phyloP scores from a whole-genome alignment of 1,140 invertebrate species.

The Aphaenogaster rudis region DNA sequence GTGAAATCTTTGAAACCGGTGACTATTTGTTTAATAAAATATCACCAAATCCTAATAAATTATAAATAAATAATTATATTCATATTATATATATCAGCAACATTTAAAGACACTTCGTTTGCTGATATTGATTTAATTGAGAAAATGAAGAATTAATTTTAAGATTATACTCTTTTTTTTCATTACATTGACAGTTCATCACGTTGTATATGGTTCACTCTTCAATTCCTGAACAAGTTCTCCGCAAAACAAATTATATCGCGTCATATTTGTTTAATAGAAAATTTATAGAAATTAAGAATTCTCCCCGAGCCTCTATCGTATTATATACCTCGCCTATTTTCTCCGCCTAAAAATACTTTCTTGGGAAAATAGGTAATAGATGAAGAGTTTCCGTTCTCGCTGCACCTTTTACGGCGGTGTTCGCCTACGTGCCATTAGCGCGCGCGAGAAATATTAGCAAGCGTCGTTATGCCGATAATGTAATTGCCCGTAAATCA shows the following conservation, averaged over 20 bases:
- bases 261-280: neutral
- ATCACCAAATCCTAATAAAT: neutral
- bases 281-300: constrained; percentile 20
- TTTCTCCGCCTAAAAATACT: neutral
- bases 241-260: neutral
- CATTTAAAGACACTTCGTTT: neutral
- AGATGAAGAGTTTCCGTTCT: constrained; percentile 63
- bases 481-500: constrained; percentile 74
- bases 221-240: neutral
- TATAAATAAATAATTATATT: constrained; percentile 1
- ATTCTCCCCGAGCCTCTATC: neutral
- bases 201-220: neutral
- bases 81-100: neutral
- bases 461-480: constrained; percentile 69
- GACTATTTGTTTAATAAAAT: neutral
- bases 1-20: neutral
- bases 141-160: neutral
- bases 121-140: neutral
- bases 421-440: constrained; percentile 55
- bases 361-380: constrained; percentile 53
- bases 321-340: neutral
- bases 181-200: neutral
- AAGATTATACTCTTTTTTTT: neutral
- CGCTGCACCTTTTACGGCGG: constrained; percentile 50
- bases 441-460: constrained; percentile 65